These are phyloP conservation scores for Steinernema khuongi DNA, from an alignment of 1,140 invertebrate genomes.

Conservation along the genomic window DNA sequence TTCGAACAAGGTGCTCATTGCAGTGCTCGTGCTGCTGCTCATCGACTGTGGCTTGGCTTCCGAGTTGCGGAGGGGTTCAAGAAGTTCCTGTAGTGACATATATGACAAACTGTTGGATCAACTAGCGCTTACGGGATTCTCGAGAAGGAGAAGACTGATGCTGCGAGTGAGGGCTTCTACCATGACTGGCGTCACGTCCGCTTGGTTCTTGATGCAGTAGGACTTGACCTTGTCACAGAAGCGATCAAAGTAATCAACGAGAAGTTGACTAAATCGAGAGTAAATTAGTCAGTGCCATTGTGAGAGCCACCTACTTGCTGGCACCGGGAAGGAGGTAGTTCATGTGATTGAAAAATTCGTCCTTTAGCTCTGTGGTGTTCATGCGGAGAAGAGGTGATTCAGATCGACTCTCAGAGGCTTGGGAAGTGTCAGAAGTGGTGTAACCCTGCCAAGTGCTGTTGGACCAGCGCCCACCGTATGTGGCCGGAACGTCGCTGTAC, in stretches of 20 bases:
- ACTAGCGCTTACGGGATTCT: not conserved
- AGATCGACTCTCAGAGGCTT: not conserved
- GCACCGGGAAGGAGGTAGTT: not conserved
- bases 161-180: slow-evolving; percentile 6
- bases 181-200: not conserved
- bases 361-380: not conserved
- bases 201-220: not conserved
- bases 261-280: not conserved
- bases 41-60: not conserved
- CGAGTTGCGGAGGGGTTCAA: not conserved
- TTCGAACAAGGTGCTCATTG: not conserved
- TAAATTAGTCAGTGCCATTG: not conserved
- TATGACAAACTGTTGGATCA: not conserved
- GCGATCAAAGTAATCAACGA: not conserved
- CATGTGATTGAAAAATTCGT: slow-evolving; percentile 2
- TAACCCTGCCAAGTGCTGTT: slow-evolving; percentile 12
- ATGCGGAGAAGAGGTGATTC: not conserved
- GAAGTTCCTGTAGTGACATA: not conserved
- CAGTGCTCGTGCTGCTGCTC: not conserved
- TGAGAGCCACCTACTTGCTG: not conserved
- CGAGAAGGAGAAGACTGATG: not conserved
- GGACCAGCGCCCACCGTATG: not conserved
- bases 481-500: not conserved
- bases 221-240: not conserved
- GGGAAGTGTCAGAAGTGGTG: not conserved